Percentiles rank a stretch among this genome's conserved stretches.
Evolutionary conservation across 2,113 vertebrate species (phyloP).

Genomic region (Heterotis niloticus): DNA sequence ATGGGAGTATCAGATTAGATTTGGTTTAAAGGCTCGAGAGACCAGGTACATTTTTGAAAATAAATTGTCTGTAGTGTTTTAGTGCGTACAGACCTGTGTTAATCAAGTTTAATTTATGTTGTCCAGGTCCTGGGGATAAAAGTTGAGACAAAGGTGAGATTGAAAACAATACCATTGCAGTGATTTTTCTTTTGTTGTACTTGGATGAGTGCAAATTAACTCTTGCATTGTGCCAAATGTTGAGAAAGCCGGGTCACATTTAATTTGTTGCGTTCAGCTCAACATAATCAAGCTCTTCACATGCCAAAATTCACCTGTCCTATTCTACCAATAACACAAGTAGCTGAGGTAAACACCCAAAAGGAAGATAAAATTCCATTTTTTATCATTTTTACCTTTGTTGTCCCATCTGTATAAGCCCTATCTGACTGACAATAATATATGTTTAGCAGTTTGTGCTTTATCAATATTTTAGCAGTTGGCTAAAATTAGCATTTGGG

Average conservation of each 20-base stretch:
- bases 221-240: not conserved
- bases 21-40: too few species aligned
- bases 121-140: conserved; percentile 94
- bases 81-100: not conserved
- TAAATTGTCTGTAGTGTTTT: not conserved
- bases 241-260: too few species aligned
- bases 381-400: too few species aligned
- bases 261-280: too few species aligned
- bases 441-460: too few species aligned
- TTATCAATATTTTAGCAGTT: too few species aligned
- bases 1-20: not conserved
- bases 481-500: not conserved
- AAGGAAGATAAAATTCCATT: too few species aligned
- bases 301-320: not conserved
- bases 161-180: conserved; percentile 38
- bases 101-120: conserved; percentile 55
- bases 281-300: not conserved
- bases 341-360: too few species aligned
- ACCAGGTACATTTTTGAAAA: not conserved
- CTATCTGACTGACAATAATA: too few species aligned
- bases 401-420: too few species aligned
- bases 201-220: not conserved
- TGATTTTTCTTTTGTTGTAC: conserved; percentile 6
- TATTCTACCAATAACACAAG: not conserved
- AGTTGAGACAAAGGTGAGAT: conserved; percentile 94